Percentiles rank a stretch among this genome's conserved stretches.
phyloP scores from a whole-genome alignment of 1,140 invertebrate genomes.

The Micrasema minimum region DNA sequence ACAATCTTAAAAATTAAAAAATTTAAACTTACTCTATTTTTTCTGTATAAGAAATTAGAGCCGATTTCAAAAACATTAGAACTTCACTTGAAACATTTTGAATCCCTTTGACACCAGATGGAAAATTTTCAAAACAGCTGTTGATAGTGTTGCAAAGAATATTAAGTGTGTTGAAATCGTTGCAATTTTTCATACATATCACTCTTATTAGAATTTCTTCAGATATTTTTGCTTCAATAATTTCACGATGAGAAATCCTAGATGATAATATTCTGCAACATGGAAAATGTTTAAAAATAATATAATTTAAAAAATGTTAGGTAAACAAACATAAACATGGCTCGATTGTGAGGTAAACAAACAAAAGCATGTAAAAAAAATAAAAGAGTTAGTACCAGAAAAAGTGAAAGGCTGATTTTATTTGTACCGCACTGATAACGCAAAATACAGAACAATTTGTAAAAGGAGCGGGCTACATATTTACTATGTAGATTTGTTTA shows the following conservation, averaged over 20 bases:
- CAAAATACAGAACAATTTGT: no score
- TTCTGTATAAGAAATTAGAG: conserved; percentile 26
- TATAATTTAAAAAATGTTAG: no score
- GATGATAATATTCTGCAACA: conserved; percentile 38
- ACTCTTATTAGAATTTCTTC: conserved; percentile 25
- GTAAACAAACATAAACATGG: no score
- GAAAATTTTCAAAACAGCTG: conserved; percentile 48
- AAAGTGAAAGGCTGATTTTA: no score
- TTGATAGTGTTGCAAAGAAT: conserved; percentile 41
- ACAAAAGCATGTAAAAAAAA: no score
- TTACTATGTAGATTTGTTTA: no score
- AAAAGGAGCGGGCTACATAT: no score
- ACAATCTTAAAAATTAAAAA: no score
- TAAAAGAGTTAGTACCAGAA: no score
- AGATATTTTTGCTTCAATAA: conserved; percentile 26
- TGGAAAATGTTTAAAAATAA: no score
- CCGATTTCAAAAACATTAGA: conserved; percentile 38
- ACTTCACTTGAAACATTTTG: conserved; percentile 12
- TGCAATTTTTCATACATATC: not conserved
- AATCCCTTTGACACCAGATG: not conserved
- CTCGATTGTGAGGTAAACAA: no score
- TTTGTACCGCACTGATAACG: no score
- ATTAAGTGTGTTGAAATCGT: conserved; percentile 34
- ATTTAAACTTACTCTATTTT: conserved; percentile 37
- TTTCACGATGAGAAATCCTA: not conserved